A percentile compares a stretch with the other conserved stretches of the same genome.
Conservation (phyloP, 2,797 vertebrate species). For the Melanotaenia boesemani region DNA sequence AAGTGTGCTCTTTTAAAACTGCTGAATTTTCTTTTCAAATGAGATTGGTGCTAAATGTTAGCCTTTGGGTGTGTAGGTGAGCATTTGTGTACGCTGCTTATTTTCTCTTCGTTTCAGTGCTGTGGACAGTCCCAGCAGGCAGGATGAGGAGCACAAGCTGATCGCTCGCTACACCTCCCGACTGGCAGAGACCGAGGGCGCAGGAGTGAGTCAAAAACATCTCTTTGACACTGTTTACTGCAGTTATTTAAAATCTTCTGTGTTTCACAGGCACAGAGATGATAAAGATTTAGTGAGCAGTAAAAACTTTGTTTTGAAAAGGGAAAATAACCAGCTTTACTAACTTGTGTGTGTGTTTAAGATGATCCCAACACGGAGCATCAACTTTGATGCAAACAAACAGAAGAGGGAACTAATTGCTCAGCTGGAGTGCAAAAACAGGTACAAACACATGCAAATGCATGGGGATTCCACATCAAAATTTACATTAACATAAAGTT, state of each 20-base stretch:
- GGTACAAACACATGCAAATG: constrained; percentile 65
- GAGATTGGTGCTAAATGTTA: not conserved
- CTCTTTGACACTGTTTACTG: too few relatives aligned
- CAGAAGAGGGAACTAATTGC: constrained; percentile 93
- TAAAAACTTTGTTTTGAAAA: not conserved
- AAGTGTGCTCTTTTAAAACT: not conserved
- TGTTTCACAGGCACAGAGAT: not conserved
- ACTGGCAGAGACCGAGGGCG: constrained; percentile 88
- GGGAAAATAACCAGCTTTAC: not conserved
- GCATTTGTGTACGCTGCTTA: not conserved
- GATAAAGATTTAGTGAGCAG: too few relatives aligned
- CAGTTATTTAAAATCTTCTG: not conserved
- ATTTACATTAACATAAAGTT: not conserved
- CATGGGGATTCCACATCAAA: not conserved
- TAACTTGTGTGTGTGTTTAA: constrained; percentile 45
- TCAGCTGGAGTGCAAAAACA: constrained; percentile 93
- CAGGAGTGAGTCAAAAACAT: constrained; percentile 82
- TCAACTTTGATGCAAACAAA: constrained; percentile 91
- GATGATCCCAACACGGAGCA: constrained; percentile 86
- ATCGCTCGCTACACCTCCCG: constrained; percentile 93
- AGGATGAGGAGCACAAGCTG: constrained; percentile 95
- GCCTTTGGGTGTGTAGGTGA: not conserved
- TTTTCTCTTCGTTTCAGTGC: constrained; percentile 70
- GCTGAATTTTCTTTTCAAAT: too few relatives aligned
- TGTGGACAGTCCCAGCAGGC: constrained; percentile 87